Conservation (phyloP, 2,888 invertebrate genomes). For the Agriotes lineatus region DNA sequence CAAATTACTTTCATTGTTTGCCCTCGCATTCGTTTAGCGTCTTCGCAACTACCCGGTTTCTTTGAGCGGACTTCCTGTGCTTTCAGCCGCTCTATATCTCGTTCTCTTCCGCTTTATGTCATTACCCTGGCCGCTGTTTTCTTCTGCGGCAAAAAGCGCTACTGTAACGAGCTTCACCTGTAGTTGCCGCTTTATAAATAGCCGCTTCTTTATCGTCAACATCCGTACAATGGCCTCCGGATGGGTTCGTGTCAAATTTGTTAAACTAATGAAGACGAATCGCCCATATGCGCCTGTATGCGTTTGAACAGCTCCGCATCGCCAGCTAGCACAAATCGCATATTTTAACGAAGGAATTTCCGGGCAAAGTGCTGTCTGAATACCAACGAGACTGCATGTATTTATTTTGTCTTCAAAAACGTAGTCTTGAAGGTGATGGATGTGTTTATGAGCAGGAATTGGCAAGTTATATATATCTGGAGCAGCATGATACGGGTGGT, state of each 20-base stretch:
- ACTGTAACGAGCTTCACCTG: slow-evolving; percentile 14
- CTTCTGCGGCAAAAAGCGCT: slow-evolving; percentile 14
- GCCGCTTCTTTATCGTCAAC: slow-evolving; percentile 3
- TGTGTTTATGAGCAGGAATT: slow-evolving; percentile 3
- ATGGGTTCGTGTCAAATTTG: slow-evolving; percentile 48
- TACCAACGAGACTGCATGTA: slow-evolving; percentile 1
- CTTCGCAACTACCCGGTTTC: neutral
- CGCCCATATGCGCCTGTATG: slow-evolving; percentile 27
- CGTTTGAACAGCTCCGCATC: slow-evolving; percentile 5
- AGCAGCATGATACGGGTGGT: no score
- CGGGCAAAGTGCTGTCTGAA: slow-evolving; percentile 1
- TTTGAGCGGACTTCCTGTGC: neutral
- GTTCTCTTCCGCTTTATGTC: slow-evolving; percentile 11
- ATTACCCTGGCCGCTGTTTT: slow-evolving; percentile 18
- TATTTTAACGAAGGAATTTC: slow-evolving; percentile 10
- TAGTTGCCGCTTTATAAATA: slow-evolving; percentile 14
- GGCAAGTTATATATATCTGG: neutral
- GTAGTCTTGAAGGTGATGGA: slow-evolving; percentile 9
- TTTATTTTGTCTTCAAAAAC: slow-evolving; percentile 3
- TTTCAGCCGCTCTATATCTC: slow-evolving; percentile 1
- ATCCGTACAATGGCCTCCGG: slow-evolving; percentile 47
- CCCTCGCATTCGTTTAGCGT: neutral
- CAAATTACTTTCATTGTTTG: slow-evolving; percentile 6
- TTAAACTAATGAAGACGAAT: slow-evolving; percentile 51
- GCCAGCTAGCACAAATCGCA: slow-evolving; percentile 10